Base-by-base conservation (phyloP, 1,140 invertebrate genomes). In the Drosophila grimshawi region DNA sequence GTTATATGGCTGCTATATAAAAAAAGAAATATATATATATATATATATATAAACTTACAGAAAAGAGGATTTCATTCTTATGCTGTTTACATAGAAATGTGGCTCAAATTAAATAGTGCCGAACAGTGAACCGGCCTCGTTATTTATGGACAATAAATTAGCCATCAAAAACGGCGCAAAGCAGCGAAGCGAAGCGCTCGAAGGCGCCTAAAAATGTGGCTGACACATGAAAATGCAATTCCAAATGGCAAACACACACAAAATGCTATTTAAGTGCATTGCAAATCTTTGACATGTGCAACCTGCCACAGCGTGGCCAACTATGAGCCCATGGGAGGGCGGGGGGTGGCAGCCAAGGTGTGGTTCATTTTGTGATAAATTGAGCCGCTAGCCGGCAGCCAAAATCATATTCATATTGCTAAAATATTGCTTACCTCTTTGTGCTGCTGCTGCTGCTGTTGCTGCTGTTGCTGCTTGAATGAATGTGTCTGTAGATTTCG, bases 321-420 rank as follows among this genome's bases (percentile, higher is more conserved):
- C 19, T 19, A 19, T 19, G 29, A 32, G n/a, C 19, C 19, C 19
- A 19, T 32, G 3, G 7, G 29, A 7, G 35, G 2, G 5, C 6
- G 33, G 11, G 4, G 39, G 39, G n/a, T n/a, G 27, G 53, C 52
- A 30, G 29, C 35, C 32, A 43, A 53, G 55, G 62, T 43, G 52
- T 66, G 57, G 30, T 55, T 10, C 37, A 62, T 57, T 62, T 71
- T 88, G 85, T 80, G 85, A 88, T 88, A 83, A 88, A 88, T 89
- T 88, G 83, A 89, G 80, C 76, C 68, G 63, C 86, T 74, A 48
- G 66, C 83, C 83, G 76, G 72, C 68, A 89, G 85, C 83, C 39
- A 70, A 81, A 83, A 88, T 88, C 85, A 88, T 89, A 80, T 86
- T 86, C 83, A 80, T 88, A 86, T 86, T 83, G 80, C 82, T 82